Conservation (phyloP, 2,888 invertebrate genomes). For the Parasteatoda lunata region DNA sequence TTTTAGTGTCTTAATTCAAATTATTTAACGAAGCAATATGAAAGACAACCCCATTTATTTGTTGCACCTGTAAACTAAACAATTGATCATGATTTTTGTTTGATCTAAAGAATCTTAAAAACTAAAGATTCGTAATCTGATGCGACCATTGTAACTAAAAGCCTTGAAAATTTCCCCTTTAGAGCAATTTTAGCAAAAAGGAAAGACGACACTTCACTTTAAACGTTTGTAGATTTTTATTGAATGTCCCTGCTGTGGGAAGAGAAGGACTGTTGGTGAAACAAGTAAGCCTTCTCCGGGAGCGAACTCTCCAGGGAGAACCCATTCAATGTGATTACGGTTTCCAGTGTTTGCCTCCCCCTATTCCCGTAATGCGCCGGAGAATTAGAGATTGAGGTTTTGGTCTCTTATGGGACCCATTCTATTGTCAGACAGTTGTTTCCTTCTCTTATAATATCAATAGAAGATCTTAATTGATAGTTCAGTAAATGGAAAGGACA, state of each 20-base stretch:
- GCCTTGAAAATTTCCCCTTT: neutral
- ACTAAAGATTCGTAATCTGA: neutral
- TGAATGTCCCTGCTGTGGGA: conserved; percentile 12
- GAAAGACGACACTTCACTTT: conserved; percentile 18
- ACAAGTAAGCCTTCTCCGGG: conserved; percentile 26
- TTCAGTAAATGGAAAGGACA: neutral
- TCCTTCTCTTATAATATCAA: neutral
- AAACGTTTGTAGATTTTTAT: conserved; percentile 34
- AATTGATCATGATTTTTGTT: too few species aligned
- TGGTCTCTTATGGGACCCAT: neutral
- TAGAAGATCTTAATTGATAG: conserved; percentile 1
- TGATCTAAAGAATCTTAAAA: too few species aligned
- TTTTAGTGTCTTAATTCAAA: too few species aligned
- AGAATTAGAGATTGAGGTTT: conserved; percentile 20
- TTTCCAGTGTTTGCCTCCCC: conserved; percentile 8
- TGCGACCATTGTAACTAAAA: neutral
- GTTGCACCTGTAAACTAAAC: too few species aligned
- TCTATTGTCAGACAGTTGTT: conserved; percentile 1
- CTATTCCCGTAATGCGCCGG: conserved; percentile 1
- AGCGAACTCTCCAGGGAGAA: conserved; percentile 13
- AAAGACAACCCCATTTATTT: too few species aligned
- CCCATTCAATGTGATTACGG: conserved; percentile 35
- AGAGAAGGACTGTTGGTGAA: conserved; percentile 3
- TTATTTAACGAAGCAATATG: too few species aligned
- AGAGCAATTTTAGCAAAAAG: neutral